Conservation (phyloP, 2,797 vertebrate species). For the Arnoldichthys spilopterus region DNA sequence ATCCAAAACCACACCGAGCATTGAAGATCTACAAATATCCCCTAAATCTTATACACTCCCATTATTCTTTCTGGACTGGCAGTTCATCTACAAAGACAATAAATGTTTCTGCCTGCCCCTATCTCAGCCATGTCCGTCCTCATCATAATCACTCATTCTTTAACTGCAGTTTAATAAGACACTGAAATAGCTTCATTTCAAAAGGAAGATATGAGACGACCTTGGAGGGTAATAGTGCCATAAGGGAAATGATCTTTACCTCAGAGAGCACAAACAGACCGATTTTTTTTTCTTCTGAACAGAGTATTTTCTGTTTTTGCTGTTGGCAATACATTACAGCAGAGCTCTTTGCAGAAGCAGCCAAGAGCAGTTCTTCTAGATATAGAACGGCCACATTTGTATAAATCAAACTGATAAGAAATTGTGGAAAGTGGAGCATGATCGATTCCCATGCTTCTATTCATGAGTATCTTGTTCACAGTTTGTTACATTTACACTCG, state of each 20-base stretch:
- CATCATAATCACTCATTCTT: neutral
- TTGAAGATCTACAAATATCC: neutral
- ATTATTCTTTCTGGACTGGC: neutral
- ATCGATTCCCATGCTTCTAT: conserved; percentile 42
- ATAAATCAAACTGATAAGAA: conserved; percentile 28
- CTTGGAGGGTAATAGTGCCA: neutral
- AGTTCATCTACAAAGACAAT: neutral
- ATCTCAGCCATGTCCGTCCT: neutral
- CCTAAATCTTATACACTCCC: neutral
- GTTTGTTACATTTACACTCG: conserved; percentile 38
- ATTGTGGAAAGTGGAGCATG: conserved; percentile 8
- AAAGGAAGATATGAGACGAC: conserved; percentile 1
- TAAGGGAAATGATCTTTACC: conserved; percentile 1
- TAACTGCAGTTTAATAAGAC: neutral
- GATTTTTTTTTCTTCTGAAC: too few relatives aligned
- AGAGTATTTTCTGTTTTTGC: neutral
- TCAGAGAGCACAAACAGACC: neutral
- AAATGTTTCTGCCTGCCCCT: neutral
- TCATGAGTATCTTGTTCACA: conserved; percentile 47
- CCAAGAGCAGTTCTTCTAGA: conserved; percentile 25
- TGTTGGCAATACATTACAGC: conserved; percentile 24
- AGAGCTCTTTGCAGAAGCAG: conserved; percentile 13
- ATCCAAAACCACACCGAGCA: neutral
- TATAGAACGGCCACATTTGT: conserved; percentile 38
- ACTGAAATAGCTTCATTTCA: neutral